These are phyloP conservation scores for Enteromius argenteus DNA, from an alignment of 2,797 vertebrate genomes.

Conservation along the genomic window DNA sequence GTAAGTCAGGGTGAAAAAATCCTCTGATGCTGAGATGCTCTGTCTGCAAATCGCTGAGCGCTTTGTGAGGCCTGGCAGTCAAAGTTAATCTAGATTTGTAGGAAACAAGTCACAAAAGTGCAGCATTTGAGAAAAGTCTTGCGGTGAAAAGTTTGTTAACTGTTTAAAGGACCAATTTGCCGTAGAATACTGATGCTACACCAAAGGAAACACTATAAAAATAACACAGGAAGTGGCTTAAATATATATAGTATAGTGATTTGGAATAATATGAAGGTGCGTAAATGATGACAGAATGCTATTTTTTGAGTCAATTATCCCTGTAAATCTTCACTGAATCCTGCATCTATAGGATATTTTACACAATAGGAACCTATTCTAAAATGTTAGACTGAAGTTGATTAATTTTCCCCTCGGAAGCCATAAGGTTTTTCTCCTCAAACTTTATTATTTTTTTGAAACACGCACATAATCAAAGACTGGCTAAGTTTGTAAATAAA, in stretches of 20 bases:
- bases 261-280: background rate
- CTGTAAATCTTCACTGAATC: background rate
- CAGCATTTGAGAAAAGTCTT: background rate
- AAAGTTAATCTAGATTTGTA: constrained; percentile 1
- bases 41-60: background rate
- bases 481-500: background rate
- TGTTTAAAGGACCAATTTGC: background rate
- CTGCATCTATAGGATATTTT: background rate
- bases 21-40: background rate
- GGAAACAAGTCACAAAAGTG: background rate
- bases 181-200: background rate
- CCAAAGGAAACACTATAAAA: background rate
- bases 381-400: no score
- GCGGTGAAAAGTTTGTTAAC: background rate
- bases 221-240: background rate
- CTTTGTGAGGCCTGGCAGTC: background rate
- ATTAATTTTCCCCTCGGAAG: no score
- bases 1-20: background rate
- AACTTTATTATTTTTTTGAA: background rate
- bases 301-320: background rate
- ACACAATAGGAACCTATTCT: background rate
- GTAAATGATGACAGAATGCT: background rate
- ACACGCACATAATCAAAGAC: background rate
- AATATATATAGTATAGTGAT: background rate
- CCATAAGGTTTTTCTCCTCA: no score